Evolutionary conservation across 2,113 vertebrate species (phyloP).

Genomic region (Regulus satrapa): DNA sequence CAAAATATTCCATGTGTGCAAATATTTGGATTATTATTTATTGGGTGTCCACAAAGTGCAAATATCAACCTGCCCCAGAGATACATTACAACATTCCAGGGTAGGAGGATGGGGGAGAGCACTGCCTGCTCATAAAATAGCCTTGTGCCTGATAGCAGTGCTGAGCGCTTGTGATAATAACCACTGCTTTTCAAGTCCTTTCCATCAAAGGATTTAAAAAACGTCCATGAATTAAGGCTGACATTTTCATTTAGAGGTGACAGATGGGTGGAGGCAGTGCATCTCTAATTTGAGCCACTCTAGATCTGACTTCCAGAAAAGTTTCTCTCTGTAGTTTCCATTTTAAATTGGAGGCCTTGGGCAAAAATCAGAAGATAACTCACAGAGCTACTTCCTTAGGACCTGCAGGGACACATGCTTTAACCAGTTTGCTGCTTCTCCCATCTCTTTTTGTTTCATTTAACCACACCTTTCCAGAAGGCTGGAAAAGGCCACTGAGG

Average conservation of each 20-base stretch:
- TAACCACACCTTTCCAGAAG: background rate
- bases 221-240: constrained; percentile 17
- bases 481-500: background rate
- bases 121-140: constrained; percentile 14
- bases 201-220: constrained; percentile 42
- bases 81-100: background rate
- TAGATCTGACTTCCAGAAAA: background rate
- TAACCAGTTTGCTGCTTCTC: background rate
- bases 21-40: constrained; percentile 68
- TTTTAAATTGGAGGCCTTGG: background rate
- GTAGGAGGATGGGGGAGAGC: background rate
- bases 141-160: background rate
- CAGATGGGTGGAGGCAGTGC: background rate
- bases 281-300: constrained; percentile 20
- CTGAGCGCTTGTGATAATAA: constrained; percentile 26
- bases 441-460: background rate
- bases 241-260: constrained; percentile 51
- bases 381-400: background rate
- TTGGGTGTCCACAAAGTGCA: constrained; percentile 53
- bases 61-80: constrained; percentile 51
- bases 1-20: constrained; percentile 63
- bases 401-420: background rate
- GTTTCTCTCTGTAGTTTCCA: background rate
- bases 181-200: constrained; percentile 11
- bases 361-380: background rate